Base-by-base conservation (phyloP, 2,113 vertebrate genomes). In the Anolis carolinensis region DNA sequence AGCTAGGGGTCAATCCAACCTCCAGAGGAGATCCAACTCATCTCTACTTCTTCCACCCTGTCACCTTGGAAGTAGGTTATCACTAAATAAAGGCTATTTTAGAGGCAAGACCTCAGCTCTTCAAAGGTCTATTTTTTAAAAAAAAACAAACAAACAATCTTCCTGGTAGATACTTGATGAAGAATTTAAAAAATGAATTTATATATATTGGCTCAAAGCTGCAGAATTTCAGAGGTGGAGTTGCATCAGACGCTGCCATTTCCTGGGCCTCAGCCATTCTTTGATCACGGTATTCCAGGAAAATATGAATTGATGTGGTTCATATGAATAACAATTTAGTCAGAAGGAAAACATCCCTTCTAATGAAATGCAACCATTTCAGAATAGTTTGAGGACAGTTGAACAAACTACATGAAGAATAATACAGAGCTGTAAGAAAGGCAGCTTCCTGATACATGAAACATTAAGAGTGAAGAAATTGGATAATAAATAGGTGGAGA, bases 321-420 rank as follows among this genome's bases (percentile, higher is more conserved):
- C 44, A 68, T 36, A 34, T 70, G 72, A 78, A 85, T 36, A 50
- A 32, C n/a, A 20, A 21, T 81, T 68, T 32, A 52, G 63, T 70
- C 50, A 36, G 83, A 70, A 36, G 44, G 74, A 23, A 63, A 78
- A 70, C 36, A 30, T 20, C 23, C 77, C 63, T 68, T 52, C 32
- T 70, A 70, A 85, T 78, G 65, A 85, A 85, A 78, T 78, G 63
- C 44, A 85, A n/a, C 63, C 30, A 36, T 78, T 78, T 68, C 63
- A 78, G 59, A 18, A 8, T 27, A 25, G 27, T 7, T 81, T 52
- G 50, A 11, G 48, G 65, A 32, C n/a, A 39, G 32, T 7, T 52
- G 65, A 84, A 76, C 32, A 11, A 11, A 77, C 52, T 34, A 23
- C 25, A 55, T 14, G 23, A 4, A 77, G n/a, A 78, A 50, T 44